Evolutionary conservation across 2,888 invertebrate genomes (phyloP), one percentile per base, ranked within the genome.

Genomic region (Metallyticus violacea): DNA sequence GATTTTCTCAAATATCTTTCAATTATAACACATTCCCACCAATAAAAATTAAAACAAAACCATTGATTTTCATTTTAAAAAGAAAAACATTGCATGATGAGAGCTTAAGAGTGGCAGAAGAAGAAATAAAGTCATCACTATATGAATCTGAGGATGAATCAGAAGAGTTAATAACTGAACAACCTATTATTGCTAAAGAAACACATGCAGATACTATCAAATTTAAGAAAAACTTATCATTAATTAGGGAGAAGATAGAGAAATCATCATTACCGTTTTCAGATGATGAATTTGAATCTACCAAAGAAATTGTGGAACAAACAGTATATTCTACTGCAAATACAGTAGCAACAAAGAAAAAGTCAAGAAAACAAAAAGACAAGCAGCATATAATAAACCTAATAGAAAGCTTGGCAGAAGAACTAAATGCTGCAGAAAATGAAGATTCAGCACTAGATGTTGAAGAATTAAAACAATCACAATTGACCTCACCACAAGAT

Each of bases 11-110:
- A 90, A 94, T 98, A 87, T 94, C 95, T 62, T 94, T 97, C 89
- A 96, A 97, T 91, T 97, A 97, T 90, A 95, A 95, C 90, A 92
- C 95, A 26, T 92, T 97, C 88, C 95, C 97, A 6, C 97, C 97
- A 0, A 93, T 97, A 9, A 95, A 93, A 92, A 95, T 97, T 62
- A 96, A 95, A 92, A 97, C 96, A 1, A 97, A 96, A 91, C 97
- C 97, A 1, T 95, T 96, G 83, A 93, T 98, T 88, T 97, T 96
- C 88, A 95, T 97, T 89, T 92, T 98, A 89, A 95, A 95, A 91
- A 93, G 95, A 89, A 95, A 94, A 90, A 92, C 93, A 85, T 94
- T 26, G 15, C n/a, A 81, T 80, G 27, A 40, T 2, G 80, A 85
- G 7, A 29, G 3, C 2, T 89, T 92, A 93, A 81, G 91, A 93